phyloP scores from a whole-genome alignment of 2,888 invertebrate species.

The Folsomia candida region DNA sequence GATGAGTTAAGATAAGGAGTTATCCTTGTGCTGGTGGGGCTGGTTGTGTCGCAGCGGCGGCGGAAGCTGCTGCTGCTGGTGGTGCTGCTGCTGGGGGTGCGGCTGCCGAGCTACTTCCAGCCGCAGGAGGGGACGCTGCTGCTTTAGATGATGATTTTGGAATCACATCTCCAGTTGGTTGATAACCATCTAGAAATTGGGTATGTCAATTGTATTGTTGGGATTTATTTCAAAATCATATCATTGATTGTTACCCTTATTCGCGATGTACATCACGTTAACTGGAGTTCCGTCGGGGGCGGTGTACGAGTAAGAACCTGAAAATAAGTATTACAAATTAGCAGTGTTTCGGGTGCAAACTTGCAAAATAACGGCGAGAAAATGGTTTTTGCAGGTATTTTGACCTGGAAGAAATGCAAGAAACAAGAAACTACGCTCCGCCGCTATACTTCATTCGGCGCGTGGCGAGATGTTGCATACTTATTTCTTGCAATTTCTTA shows the following conservation, averaged over 20 bases:
- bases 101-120: neutral
- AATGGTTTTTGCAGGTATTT: neutral
- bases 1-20: neutral
- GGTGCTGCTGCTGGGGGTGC: slow-evolving; percentile 4
- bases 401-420: too few relatives aligned
- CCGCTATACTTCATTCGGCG: neutral
- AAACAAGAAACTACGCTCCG: too few relatives aligned
- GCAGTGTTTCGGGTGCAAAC: too few relatives aligned
- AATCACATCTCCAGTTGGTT: slow-evolving; percentile 33
- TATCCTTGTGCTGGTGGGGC: neutral
- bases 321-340: too few relatives aligned
- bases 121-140: slow-evolving; percentile 3
- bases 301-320: slow-evolving; percentile 31
- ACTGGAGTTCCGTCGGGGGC: slow-evolving; percentile 40
- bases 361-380: slow-evolving; percentile 11
- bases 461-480: too few relatives aligned
- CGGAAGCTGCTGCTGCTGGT: slow-evolving; percentile 5
- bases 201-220: too few relatives aligned
- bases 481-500: too few relatives aligned
- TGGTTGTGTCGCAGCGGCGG: slow-evolving; percentile 2
- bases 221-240: neutral
- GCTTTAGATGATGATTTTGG: slow-evolving; percentile 12
- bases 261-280: slow-evolving; percentile 35
- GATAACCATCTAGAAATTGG: slow-evolving; percentile 23
- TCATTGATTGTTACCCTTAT: slow-evolving; percentile 26